phyloP scores from a whole-genome alignment of 2,113 vertebrate species.

The Raja brachyura region DNA sequence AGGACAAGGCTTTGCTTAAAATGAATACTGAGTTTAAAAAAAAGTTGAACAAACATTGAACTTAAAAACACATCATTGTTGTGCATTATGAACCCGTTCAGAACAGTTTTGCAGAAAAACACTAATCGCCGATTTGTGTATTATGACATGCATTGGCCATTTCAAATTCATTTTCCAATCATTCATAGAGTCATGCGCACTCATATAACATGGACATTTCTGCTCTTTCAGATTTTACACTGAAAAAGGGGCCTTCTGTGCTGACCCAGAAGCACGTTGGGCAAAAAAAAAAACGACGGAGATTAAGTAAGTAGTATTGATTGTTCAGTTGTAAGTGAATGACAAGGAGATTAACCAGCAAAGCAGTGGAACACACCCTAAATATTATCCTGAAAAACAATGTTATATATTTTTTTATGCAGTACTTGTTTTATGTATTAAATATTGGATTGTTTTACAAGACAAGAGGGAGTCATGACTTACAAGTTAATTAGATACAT shows the following conservation, averaged over 20 bases:
- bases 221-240: slow-evolving; percentile 30
- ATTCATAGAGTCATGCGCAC: no score
- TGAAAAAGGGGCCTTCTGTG: not conserved
- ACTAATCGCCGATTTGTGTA: not conserved
- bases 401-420: not conserved
- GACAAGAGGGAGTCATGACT: not conserved
- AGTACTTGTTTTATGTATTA: not conserved
- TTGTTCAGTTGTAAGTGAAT: not conserved
- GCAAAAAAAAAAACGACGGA: not conserved
- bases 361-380: not conserved
- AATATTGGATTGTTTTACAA: no score
- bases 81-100: not conserved
- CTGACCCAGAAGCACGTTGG: slow-evolving; percentile 6
- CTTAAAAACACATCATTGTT: not conserved
- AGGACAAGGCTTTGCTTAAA: not conserved
- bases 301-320: not conserved
- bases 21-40: not conserved
- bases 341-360: not conserved
- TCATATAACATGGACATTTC: not conserved
- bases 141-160: not conserved
- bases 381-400: not conserved
- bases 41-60: not conserved
- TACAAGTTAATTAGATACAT: no score
- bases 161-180: not conserved
- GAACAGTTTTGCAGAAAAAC: not conserved